Conservation (phyloP, 1,140 invertebrate species). For the Solenopsis invicta region DNA sequence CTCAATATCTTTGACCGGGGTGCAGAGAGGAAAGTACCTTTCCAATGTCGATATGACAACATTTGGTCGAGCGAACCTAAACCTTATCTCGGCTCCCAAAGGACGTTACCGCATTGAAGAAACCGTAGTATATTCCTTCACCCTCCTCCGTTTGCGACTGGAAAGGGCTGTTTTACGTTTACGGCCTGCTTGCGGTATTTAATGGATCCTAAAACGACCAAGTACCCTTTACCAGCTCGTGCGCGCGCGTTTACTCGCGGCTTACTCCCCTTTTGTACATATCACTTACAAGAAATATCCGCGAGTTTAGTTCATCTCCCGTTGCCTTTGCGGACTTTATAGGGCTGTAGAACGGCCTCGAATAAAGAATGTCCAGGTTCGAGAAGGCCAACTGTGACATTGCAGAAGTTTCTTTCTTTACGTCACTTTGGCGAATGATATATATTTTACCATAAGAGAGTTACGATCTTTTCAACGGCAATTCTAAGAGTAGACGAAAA, state of each 20-base stretch:
- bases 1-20: constrained; percentile 44
- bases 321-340: background rate
- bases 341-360: background rate
- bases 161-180: constrained; percentile 67
- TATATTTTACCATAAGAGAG: background rate
- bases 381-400: constrained; percentile 18
- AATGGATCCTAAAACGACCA: constrained; percentile 65
- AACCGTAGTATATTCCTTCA: constrained; percentile 21
- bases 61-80: constrained; percentile 18
- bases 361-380: constrained; percentile 39
- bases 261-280: constrained; percentile 35
- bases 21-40: constrained; percentile 65
- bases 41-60: constrained; percentile 58
- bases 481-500: background rate
- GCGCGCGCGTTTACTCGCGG: constrained; percentile 28
- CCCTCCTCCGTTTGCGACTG: background rate
- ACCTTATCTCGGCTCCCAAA: constrained; percentile 61
- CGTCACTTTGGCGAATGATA: constrained; percentile 14
- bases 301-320: background rate
- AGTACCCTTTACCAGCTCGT: constrained; percentile 66
- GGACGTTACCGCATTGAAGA: constrained; percentile 42
- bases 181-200: constrained; percentile 72
- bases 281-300: constrained; percentile 52
- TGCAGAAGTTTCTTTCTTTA: constrained; percentile 19
- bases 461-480: constrained; percentile 14